A percentile compares a stretch with the other conserved stretches of the same genome.
phyloP scores from a whole-genome alignment of 1,140 invertebrate species.

The Sitobion miscanthi region DNA sequence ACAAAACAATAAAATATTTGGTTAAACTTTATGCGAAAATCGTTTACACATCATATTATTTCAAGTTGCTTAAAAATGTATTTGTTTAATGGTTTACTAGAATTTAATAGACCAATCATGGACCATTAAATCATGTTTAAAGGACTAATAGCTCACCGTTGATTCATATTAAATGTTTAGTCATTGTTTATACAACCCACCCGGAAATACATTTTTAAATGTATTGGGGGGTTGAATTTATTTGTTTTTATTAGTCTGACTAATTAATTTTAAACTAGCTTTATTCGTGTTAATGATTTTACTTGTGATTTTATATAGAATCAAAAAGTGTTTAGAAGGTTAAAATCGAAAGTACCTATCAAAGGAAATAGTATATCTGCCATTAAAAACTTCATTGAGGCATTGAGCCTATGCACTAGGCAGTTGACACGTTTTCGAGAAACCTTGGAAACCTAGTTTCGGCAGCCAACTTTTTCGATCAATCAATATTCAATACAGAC shows the following conservation, averaged over 20 bases:
- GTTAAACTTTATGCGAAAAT: neutral
- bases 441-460: conserved; percentile 29
- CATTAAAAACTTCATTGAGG: neutral
- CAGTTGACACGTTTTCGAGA: neutral
- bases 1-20: conserved; percentile 7
- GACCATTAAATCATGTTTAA: neutral
- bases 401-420: neutral
- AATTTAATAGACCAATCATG: too few species aligned
- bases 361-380: neutral
- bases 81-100: neutral
- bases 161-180: neutral
- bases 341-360: neutral
- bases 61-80: neutral
- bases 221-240: neutral
- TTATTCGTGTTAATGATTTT: neutral
- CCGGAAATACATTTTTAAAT: neutral
- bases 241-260: neutral
- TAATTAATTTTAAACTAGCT: neutral
- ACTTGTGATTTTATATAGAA: neutral
- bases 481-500: conserved; percentile 42
- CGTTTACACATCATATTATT: neutral
- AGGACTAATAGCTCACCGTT: neutral
- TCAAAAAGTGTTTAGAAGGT: neutral
- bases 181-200: neutral
- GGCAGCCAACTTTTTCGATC: conserved; percentile 9